Percentiles rank a stretch among this genome's conserved stretches.
These are phyloP conservation scores for Solea senegalensis DNA, from an alignment of 2,113 vertebrate species.

Conservation along the genomic window DNA sequence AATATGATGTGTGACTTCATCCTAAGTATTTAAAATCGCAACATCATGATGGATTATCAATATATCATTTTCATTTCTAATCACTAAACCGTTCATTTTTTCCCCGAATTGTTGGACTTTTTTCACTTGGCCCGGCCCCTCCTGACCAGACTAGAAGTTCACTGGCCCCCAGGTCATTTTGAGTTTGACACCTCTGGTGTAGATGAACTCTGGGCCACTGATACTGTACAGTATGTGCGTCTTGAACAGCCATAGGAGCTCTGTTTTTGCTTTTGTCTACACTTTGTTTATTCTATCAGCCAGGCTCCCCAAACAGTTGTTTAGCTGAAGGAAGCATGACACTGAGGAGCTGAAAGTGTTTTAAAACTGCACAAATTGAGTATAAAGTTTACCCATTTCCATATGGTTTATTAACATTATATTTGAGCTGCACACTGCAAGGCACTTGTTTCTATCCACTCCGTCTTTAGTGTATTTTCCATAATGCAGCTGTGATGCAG, in stretches of 20 bases:
- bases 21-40: too few relatives aligned
- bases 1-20: too few relatives aligned
- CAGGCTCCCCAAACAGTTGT: neutral
- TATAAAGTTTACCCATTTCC: constrained; percentile 11
- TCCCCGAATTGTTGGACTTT: too few relatives aligned
- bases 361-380: constrained; percentile 18
- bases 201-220: too few relatives aligned
- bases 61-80: too few relatives aligned
- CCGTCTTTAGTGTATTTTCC: constrained; percentile 46
- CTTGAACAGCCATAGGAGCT: too few relatives aligned
- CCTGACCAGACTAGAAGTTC: too few relatives aligned
- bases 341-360: neutral
- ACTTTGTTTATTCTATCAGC: neutral
- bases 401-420: constrained; percentile 21
- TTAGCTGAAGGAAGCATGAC: neutral
- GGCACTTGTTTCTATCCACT: constrained; percentile 33
- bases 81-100: too few relatives aligned
- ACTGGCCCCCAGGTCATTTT: too few relatives aligned
- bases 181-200: too few relatives aligned
- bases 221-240: neutral
- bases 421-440: constrained; percentile 29
- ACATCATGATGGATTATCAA: too few relatives aligned
- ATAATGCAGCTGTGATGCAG: constrained; percentile 56
- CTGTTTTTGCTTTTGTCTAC: neutral
- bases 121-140: too few relatives aligned